Conservation (phyloP, 2,797 vertebrate genomes). For the Paguma larvata region DNA sequence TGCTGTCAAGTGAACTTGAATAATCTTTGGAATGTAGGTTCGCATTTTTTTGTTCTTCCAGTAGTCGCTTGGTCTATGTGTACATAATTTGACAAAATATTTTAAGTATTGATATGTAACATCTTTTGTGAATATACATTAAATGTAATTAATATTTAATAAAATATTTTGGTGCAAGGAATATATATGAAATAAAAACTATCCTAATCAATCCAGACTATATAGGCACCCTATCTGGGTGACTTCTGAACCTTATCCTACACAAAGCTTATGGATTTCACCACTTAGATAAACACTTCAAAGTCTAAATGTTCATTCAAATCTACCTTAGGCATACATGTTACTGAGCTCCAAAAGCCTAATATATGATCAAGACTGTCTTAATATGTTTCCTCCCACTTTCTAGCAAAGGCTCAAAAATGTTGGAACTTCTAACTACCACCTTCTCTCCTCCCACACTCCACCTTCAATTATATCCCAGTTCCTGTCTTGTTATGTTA, state of each 20-base stretch:
- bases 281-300: conserved; percentile 1
- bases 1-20: neutral
- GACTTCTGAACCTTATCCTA: neutral
- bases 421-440: neutral
- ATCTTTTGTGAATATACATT: neutral
- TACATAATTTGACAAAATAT: neutral
- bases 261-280: neutral
- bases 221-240: neutral
- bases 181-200: neutral
- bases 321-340: neutral
- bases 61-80: neutral
- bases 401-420: conserved; percentile 26
- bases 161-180: neutral
- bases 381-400: neutral
- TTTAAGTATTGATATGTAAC: conserved; percentile 19
- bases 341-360: conserved; percentile 4
- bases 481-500: neutral
- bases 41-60: neutral
- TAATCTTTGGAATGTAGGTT: conserved; percentile 33
- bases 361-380: neutral
- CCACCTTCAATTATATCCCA: neutral
- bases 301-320: conserved; percentile 17
- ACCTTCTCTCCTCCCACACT: neutral
- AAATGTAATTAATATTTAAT: neutral
- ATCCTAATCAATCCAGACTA: neutral